Evolutionary conservation across 2,888 invertebrate genomes (phyloP).

Genomic region (Cantharis rufa): DNA sequence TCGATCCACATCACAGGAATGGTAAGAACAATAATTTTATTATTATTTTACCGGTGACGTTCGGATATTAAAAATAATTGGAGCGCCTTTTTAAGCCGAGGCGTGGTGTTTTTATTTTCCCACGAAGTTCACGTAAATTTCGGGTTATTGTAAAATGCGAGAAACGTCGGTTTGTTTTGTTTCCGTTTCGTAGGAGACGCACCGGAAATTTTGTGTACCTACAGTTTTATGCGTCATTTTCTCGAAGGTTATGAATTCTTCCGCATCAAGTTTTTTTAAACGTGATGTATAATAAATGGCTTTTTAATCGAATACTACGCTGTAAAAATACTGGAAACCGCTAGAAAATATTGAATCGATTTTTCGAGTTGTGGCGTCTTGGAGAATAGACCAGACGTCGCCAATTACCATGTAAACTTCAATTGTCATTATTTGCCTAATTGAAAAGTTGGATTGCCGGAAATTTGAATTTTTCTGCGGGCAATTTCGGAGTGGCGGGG

Average conservation of each 20-base stretch:
- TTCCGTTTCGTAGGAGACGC: neutral
- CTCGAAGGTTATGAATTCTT: neutral
- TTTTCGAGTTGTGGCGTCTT: conserved; percentile 5
- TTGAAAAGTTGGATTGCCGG: neutral
- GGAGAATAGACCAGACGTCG: conserved; percentile 9
- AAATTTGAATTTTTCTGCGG: neutral
- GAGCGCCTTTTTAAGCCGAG: neutral
- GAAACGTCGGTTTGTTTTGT: neutral
- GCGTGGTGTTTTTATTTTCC: neutral
- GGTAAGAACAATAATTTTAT: conserved; percentile 31
- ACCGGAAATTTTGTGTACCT: neutral
- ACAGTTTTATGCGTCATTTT: neutral
- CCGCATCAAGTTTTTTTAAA: neutral
- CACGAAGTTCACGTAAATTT: neutral
- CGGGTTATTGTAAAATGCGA: neutral
- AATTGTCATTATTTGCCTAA: neutral
- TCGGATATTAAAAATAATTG: neutral
- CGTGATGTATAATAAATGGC: neutral
- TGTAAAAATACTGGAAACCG: neutral
- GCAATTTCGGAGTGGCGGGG: neutral
- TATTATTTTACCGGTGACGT: neutral
- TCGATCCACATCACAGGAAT: conserved; percentile 62
- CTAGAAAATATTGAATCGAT: neutral
- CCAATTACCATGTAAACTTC: neutral
- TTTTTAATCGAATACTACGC: neutral